Percentiles rank a stretch among this genome's conserved stretches.
Conservation (phyloP, 2,888 invertebrate species). For the Acronicta alni region DNA sequence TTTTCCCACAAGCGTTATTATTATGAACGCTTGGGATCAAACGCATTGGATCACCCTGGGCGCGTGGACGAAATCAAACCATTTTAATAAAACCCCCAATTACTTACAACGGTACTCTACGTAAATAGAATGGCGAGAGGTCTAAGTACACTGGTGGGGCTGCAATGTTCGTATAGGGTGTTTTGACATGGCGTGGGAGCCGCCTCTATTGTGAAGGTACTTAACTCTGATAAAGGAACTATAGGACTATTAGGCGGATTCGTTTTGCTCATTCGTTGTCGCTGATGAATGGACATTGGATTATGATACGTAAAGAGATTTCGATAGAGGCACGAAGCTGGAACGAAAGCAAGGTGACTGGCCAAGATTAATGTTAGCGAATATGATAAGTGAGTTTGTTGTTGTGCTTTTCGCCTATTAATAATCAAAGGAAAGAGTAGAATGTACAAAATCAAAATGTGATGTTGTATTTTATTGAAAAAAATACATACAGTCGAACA, state of each 20-base stretch:
- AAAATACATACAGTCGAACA: too few species aligned
- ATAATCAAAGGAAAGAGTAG: constrained; percentile 6
- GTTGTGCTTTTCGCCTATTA: constrained; percentile 5
- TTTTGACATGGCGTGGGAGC: constrained; percentile 88
- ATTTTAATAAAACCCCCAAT: constrained; percentile 62
- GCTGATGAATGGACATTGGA: constrained; percentile 85
- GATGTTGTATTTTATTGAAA: not conserved
- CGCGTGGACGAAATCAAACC: constrained; percentile 64
- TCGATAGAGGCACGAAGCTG: constrained; percentile 64
- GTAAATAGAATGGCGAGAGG: constrained; percentile 49
- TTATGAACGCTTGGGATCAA: constrained; percentile 81
- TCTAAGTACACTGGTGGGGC: constrained; percentile 62
- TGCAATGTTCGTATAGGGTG: constrained; percentile 75
- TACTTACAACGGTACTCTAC: constrained; percentile 10
- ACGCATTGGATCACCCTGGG: constrained; percentile 78
- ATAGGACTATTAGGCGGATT: constrained; percentile 86
- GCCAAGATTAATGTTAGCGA: constrained; percentile 54
- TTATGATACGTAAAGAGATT: constrained; percentile 83
- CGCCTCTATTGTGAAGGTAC: constrained; percentile 84
- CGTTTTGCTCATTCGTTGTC: constrained; percentile 87
- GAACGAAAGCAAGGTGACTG: constrained; percentile 59
- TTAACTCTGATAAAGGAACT: constrained; percentile 88
- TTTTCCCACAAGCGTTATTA: constrained; percentile 86
- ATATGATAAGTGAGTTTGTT: constrained; percentile 43
- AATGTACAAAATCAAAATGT: constrained; percentile 7